phyloP scores from a whole-genome alignment of 2,797 vertebrate genomes.

The Lates japonicus region DNA sequence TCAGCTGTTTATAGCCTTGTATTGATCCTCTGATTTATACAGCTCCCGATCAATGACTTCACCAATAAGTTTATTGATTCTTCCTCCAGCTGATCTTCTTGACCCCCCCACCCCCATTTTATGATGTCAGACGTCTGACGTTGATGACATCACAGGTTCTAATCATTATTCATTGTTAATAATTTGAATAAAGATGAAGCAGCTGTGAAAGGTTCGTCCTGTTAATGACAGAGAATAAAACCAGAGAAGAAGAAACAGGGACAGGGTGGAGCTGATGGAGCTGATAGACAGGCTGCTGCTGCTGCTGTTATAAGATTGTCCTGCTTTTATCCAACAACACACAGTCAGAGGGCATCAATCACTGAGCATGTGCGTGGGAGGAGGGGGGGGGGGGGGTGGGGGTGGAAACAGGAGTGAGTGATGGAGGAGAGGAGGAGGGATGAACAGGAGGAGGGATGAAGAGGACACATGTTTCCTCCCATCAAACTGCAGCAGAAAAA shows the following conservation, averaged over 20 bases:
- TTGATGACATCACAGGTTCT: no score
- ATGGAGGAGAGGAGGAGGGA: no score
- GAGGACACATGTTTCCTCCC: no score
- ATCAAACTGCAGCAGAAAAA: no score
- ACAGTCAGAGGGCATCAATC: constrained; percentile 35
- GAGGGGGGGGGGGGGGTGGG: background rate
- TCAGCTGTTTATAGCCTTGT: no score
- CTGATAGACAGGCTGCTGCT: constrained; percentile 58
- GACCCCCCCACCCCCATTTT: no score
- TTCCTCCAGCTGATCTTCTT: background rate
- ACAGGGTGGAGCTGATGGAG: constrained; percentile 33
- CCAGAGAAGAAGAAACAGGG: background rate
- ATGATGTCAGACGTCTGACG: no score
- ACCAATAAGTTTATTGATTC: background rate
- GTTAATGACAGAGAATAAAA: background rate
- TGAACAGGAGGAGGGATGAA: no score
- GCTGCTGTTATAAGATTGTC: constrained; percentile 54
- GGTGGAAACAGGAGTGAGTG: background rate
- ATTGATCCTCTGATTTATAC: background rate
- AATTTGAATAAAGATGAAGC: no score
- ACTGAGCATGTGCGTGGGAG: constrained; percentile 48
- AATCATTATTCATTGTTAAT: no score
- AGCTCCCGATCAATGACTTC: background rate
- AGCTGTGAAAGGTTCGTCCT: no score
- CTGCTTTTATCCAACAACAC: constrained; percentile 55